Evolutionary conservation across 1,140 invertebrate genomes (phyloP).

Genomic region (Drosophila malerkotliana): DNA sequence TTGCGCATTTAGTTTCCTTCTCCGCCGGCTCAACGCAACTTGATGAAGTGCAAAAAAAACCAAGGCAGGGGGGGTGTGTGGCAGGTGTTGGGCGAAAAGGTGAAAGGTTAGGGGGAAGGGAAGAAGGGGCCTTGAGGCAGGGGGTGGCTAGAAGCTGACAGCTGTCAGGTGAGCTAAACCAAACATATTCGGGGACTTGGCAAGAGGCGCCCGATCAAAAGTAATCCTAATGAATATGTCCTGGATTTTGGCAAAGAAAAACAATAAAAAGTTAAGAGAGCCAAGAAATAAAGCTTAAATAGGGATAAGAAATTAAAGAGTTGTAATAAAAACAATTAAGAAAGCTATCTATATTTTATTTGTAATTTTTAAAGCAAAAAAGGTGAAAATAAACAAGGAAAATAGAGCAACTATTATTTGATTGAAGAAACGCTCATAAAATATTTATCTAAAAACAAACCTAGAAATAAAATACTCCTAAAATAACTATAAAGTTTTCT

Average conservation of each 20-base stretch:
- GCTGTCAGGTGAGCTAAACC: constrained; percentile 36
- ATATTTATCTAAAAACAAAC: no score
- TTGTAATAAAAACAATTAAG: no score
- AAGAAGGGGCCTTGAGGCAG: no score
- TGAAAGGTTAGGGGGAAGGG: neutral
- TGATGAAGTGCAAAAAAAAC: constrained; percentile 67
- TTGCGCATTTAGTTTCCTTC: constrained; percentile 70
- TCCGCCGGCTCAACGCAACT: constrained; percentile 49
- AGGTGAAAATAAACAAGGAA: no score
- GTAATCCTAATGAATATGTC: constrained; percentile 21
- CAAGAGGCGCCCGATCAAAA: constrained; percentile 23
- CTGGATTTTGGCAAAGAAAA: neutral
- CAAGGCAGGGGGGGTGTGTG: neutral
- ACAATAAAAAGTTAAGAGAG: no score
- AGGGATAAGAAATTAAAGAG: neutral
- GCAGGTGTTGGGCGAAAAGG: neutral
- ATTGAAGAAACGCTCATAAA: no score
- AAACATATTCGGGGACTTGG: constrained; percentile 33
- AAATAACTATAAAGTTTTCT: no score
- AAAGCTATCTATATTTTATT: no score
- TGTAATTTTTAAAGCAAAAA: no score
- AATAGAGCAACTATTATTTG: no score
- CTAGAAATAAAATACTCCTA: no score
- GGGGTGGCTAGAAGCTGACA: constrained; percentile 27
- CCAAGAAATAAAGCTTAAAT: neutral